Evolutionary conservation across 2,113 vertebrate species (phyloP), one percentile per base, ranked within the genome.

Genomic region (Rutilus rutilus): DNA sequence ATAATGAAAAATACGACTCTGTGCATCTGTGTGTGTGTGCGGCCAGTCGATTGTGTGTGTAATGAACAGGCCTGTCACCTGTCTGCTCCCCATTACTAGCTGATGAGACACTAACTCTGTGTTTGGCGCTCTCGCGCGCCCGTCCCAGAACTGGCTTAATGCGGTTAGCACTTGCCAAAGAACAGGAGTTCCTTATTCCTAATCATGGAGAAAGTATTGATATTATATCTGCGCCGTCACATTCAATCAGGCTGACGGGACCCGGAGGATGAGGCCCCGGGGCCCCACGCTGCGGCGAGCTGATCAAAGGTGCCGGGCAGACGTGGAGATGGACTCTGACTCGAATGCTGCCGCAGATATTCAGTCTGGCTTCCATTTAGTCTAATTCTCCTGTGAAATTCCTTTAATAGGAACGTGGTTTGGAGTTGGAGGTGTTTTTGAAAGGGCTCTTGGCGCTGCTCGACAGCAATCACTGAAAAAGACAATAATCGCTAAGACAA

Each of bases 131-230:
- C 75, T 73, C 85, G 89, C 86, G 27, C 73, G 79, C 77, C 73
- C 60, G 84, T 84, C 86, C 84, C 79, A 85, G 84, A 60, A 81
- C 86, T 14, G 92, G 87, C 92, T 92, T 93, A 93, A 93, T 90
- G 87, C 57, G 36, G 86, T 96, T 96, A 96, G 96, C 93, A 93
- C 95, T 94, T 95, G 94, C 90, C 95, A 93, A 87, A 82, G 90
- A 89, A 90, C 85, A 87, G 88, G 86, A 94, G 90, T 93, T 94
- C 92, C 93, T 95, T 95, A 95, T 95, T 96, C 91, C 94, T 97
- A 96, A 97, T 97, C 96, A 97, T 94, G 94, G 93, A 93, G 93
- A 95, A 96, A 93, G 92, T 97, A 97, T 96, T 95, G 95, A 96
- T 97, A 96, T 96, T 95, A 96, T 96, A 96, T 95, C 94, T 93